Base-by-base conservation (phyloP, 2,797 vertebrate genomes). In the Falco rusticolus region DNA sequence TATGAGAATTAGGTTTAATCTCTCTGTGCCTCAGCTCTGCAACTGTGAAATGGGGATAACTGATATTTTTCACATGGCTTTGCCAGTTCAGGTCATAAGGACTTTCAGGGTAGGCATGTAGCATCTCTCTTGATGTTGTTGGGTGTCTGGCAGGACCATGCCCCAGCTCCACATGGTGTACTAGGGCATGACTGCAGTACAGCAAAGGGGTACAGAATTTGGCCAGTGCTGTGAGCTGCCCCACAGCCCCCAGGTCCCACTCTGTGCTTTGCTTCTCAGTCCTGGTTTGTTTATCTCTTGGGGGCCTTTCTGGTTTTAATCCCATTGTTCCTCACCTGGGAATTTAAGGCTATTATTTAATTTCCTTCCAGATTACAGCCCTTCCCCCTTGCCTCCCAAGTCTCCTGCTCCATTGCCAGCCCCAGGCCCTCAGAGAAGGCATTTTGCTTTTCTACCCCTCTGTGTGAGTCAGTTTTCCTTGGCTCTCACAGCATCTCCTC, bases 311-410 rank as follows among this genome's bases (percentile, higher is more conserved):
- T 96, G 95, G 15, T 96, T 96, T 78, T 84, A 96, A 94, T 97
- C 93, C 96, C 87, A 87, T 95, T 92, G 93, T 95, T 93, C 93
- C 93, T 95, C 96, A 97, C 94, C 96, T 97, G 96, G 96, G 96
- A 97, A 93, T 96, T 97, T 69, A 84, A 81, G 84, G 89, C 95
- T 93, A 94, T 97, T 97, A 96, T 97, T 97, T 97, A 94, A 97
- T 97, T 97, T 96, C 96, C 95, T 96, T 66, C 81, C 95, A 91
- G 92, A 78, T 65, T 53, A 59, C 84, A 92, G 87, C 93, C 94
- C 94, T 96, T n/a, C 92, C 93, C 95, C 89, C 80, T 74, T n/a
- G 59, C 80, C 86, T 86, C 86, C 61, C 81, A 79, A 50, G 33
- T 89, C 90, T 81, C 77, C 81, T 1, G 10, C 86, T 50, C 89